Evolutionary conservation across 2,113 vertebrate species (phyloP), one percentile per base, ranked within the genome.

Genomic region (Mionectes macconnelli): DNA sequence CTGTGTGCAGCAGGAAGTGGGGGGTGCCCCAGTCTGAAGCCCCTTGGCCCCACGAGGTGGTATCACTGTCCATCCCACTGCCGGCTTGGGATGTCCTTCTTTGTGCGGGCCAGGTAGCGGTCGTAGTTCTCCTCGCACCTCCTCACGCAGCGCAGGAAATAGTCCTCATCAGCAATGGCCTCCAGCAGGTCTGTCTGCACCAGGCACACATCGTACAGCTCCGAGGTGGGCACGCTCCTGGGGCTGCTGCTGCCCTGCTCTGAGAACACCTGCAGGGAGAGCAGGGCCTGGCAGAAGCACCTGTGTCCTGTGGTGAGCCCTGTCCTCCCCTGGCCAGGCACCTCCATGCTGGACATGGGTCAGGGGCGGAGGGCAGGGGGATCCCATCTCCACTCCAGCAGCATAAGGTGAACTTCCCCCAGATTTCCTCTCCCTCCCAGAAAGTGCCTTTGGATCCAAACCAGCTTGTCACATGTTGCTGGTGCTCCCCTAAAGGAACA

Each of bases 131-230:
- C 98, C 96, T 98, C 97, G 4, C 99, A 99, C 82, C 95, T 97
- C 94, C 88, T 97, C 70, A 99, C 92, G 0, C 98, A 98, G 84
- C 19, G 95, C 39, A 98, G 98, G 97, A 99, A 99, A 97, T 99
- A 99, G 94, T 93, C 85, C 20, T 94, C 95, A 9, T 99, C 97
- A 0, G 98, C 96, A 37, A 99, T 99, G 93, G 99, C 99, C 73
- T 94, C 96, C 64, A 99, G 98, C 66, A 99, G 98, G 94, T 99
- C 91, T 0, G 97, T 99, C 97, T 99, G 99, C 81, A 99, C 97
- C 90, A 99, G 95, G 42, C 98, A 97, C 79, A 99, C 3, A 42
- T 98, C 94, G 5, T 98, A 98, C 30, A 99, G 97, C 95, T 99
- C 98, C 0, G 98, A 98, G 33, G 97, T 98, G 87, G 96, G 98